Evolutionary conservation across 2,113 vertebrate species (phyloP).

Genomic region (Neolamprologus ventralis): DNA sequence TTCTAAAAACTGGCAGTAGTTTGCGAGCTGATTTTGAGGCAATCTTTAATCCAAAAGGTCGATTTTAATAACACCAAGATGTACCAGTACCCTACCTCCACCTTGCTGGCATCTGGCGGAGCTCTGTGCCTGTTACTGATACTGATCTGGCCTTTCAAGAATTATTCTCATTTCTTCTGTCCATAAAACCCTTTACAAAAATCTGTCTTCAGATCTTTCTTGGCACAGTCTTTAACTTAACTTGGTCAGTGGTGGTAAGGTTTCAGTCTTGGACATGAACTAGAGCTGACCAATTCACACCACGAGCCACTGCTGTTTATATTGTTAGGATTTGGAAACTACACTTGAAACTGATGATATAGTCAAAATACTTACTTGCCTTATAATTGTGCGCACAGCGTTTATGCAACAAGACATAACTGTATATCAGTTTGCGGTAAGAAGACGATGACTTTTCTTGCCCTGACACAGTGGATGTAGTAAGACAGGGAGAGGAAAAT

Average conservation of each 20-base stretch:
- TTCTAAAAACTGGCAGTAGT: background rate
- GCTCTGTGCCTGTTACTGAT: background rate
- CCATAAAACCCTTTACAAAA: background rate
- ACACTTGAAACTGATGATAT: too few relatives aligned
- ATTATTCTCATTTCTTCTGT: background rate
- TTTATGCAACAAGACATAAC: background rate
- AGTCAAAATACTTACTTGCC: background rate
- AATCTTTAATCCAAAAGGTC: rapidly evolving
- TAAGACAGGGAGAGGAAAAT: background rate
- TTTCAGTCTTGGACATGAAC: background rate
- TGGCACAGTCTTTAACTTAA: background rate
- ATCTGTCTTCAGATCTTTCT: background rate
- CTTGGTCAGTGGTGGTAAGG: background rate
- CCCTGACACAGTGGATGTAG: background rate
- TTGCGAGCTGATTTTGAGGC: background rate
- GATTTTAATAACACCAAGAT: background rate
- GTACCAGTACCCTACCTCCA: background rate
- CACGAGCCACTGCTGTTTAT: background rate
- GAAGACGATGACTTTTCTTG: background rate
- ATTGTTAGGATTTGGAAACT: background rate
- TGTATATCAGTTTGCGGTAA: background rate
- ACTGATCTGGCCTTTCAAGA: background rate
- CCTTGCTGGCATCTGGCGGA: background rate
- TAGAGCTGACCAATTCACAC: background rate
- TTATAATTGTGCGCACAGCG: background rate